These are phyloP conservation scores for Clitarchus hookeri DNA, from an alignment of 2,888 invertebrate genomes.

Conservation along the genomic window DNA sequence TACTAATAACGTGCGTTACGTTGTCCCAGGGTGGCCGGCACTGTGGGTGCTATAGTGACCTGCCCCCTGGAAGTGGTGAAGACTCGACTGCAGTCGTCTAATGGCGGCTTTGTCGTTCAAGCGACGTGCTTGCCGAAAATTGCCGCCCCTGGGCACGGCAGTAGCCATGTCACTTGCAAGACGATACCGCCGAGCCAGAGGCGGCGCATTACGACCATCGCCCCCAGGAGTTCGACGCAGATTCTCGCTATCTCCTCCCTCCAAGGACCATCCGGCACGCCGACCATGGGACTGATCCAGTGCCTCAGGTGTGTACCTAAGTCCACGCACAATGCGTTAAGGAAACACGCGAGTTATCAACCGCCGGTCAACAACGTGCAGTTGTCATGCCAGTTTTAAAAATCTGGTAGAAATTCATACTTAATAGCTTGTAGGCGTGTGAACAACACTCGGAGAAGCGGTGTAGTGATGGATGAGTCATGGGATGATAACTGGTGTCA, in stretches of 20 bases:
- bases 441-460: too few species aligned
- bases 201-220: constrained; percentile 76
- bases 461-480: too few species aligned
- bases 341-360: neutral
- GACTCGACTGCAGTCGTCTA: constrained; percentile 93
- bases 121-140: constrained; percentile 53
- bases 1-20: constrained; percentile 23
- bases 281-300: constrained; percentile 76
- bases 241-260: constrained; percentile 72
- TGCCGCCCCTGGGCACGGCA: constrained; percentile 52
- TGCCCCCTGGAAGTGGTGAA: constrained; percentile 98
- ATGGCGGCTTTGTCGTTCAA: constrained; percentile 60
- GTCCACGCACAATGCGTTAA: neutral
- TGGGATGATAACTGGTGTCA: too few species aligned
- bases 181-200: constrained; percentile 64
- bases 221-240: constrained; percentile 71
- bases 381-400: too few species aligned
- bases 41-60: constrained; percentile 94
- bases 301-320: constrained; percentile 71
- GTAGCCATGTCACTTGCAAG: constrained; percentile 60
- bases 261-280: constrained; percentile 59
- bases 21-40: constrained; percentile 85
- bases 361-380: too few species aligned
- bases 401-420: too few species aligned
- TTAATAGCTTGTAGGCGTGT: too few species aligned